These are phyloP conservation scores for Dipodomys spectabilis DNA, from an alignment of 2,113 vertebrate genomes.

Conservation along the genomic window DNA sequence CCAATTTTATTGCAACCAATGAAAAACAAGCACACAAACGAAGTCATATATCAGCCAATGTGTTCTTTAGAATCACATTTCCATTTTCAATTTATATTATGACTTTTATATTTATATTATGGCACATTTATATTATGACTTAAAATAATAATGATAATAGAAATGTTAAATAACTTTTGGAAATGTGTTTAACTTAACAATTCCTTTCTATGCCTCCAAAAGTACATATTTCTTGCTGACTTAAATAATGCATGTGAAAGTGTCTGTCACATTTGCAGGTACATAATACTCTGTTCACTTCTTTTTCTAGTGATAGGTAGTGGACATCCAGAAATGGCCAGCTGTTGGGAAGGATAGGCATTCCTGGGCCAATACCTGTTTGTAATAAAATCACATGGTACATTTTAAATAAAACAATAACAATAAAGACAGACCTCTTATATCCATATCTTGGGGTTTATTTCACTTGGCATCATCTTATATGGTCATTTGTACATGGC, in stretches of 20 bases:
- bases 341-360: not conserved
- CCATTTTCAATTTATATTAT: not conserved
- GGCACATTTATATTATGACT: not conserved
- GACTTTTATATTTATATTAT: too few species aligned
- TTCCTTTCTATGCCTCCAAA: conserved; percentile 20
- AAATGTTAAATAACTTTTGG: conserved; percentile 7
- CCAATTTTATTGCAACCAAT: not conserved
- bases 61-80: not conserved
- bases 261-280: not conserved
- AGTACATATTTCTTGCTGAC: not conserved
- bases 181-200: conserved; percentile 14
- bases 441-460: too few species aligned
- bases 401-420: too few species aligned
- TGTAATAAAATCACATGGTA: not conserved
- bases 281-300: not conserved
- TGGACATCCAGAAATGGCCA: not conserved
- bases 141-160: not conserved
- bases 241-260: conserved; percentile 9
- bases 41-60: not conserved
- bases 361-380: not conserved
- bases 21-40: not conserved
- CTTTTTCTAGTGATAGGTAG: not conserved
- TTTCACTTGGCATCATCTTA: too few species aligned
- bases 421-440: too few species aligned
- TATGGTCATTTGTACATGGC: too few species aligned